A percentile compares a stretch with the other conserved stretches of the same genome.
Evolutionary conservation across 2,888 invertebrate genomes (phyloP).

Genomic region (Ichneumon xanthorius): DNA sequence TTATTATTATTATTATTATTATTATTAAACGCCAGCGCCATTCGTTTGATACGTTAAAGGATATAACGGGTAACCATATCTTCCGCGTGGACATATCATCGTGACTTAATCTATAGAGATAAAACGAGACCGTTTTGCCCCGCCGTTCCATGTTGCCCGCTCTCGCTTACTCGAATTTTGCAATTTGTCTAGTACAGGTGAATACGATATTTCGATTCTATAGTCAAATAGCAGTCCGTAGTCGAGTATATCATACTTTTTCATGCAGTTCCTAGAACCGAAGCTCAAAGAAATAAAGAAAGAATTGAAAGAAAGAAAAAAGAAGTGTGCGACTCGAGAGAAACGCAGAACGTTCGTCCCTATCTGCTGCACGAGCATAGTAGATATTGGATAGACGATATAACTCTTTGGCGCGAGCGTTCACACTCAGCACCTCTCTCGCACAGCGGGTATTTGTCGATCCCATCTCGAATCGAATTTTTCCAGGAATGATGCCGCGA

Average conservation of each 20-base stretch:
- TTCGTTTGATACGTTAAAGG: too few relatives aligned
- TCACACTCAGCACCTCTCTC: background rate
- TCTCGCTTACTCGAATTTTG: background rate
- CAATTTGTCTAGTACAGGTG: background rate
- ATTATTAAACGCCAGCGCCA: too few relatives aligned
- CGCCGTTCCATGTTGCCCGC: too few relatives aligned
- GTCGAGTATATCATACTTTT: slow-evolving; percentile 6
- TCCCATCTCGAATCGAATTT: slow-evolving; percentile 51
- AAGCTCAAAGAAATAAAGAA: background rate
- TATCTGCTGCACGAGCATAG: background rate
- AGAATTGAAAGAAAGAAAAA: background rate
- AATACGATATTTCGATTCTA: background rate
- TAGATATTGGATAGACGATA: slow-evolving; percentile 47
- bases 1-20: too few relatives aligned
- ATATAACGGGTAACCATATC: too few relatives aligned
- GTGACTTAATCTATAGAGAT: too few relatives aligned
- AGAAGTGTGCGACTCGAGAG: background rate
- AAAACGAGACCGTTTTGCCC: too few relatives aligned
- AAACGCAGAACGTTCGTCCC: background rate
- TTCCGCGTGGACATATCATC: too few relatives aligned
- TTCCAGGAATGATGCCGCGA: slow-evolving; percentile 18
- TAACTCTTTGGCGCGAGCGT: slow-evolving; percentile 39
- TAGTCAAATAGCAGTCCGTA: background rate
- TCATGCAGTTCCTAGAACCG: background rate
- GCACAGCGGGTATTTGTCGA: slow-evolving; percentile 42